Evolutionary conservation across 2,888 invertebrate species (phyloP), one percentile per base, ranked within the genome.

Genomic region (Orthosia cruda): DNA sequence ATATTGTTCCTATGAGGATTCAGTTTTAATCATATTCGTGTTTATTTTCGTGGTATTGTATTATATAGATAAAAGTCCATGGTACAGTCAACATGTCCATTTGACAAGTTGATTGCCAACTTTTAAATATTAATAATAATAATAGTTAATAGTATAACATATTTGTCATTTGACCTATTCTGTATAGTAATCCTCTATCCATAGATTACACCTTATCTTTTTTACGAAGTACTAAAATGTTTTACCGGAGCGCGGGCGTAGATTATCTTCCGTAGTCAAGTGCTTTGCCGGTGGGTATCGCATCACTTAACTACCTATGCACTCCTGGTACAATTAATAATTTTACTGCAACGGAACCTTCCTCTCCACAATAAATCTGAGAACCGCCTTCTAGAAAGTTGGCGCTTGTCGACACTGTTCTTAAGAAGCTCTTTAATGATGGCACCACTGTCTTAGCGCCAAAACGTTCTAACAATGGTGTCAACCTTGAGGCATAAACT

Each of bases 401-500:
- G 69, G 59, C 71, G 20, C 77, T 63, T 80, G 75, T 72, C 58
- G 50, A 66, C 71, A 74, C 80, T 81, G 82, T 81, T 81, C 67
- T 81, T 77, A 76, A 70, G 71, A 85, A 86, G 66, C 69, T 79
- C 73, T 86, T 74, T 85, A 86, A 87, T 84, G 81, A 86, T 82
- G 76, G 75, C 50, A 55, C 78, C 80, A 80, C 76, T 79, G 81
- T 82, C 74, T 87, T 66, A 82, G 74, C 72, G 68, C 78, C 65
- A 54, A 81, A 81, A 81, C 71, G 67, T 71, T 74, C 77, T 71
- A 86, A 90, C 87, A 88, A 89, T 80, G 77, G 77, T 80, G 80
- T 71, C 71, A 83, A 83, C 82, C 85, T 88, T 81, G 77, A 88
- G 74, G 81, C 87, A 87, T 72, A 81, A 87, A 89, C 84, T 86